Evolutionary conservation across 2,113 vertebrate genomes (phyloP).

Genomic region (Oncorhynchus clarkii): DNA sequence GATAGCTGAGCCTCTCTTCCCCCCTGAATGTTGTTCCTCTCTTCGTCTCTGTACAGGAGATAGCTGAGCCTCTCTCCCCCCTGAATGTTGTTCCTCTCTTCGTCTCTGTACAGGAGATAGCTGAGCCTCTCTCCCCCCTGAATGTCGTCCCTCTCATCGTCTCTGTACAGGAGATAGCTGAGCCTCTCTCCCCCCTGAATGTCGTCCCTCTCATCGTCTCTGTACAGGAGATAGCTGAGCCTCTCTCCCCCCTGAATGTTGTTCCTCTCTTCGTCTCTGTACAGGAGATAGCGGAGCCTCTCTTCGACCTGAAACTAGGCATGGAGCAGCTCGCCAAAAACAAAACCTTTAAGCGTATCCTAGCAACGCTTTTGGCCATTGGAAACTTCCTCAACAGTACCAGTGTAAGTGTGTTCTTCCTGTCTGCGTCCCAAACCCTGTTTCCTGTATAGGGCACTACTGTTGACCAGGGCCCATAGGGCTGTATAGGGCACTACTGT

Average conservation of each 20-base stretch:
- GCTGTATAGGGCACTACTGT: too few species aligned
- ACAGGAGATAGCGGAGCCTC: conserved; percentile 81
- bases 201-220: too few species aligned
- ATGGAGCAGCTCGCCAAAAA: conserved; percentile 93
- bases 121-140: conserved; percentile 91
- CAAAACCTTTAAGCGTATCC: conserved; percentile 88
- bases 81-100: conserved; percentile 67
- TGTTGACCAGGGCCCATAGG: too few species aligned
- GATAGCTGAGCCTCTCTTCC: too few species aligned
- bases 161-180: too few species aligned
- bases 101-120: conserved; percentile 59
- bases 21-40: too few species aligned
- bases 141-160: conserved; percentile 52
- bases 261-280: not conserved
- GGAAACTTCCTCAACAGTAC: conserved; percentile 95
- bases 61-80: conserved; percentile 83
- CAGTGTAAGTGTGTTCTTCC: conserved; percentile 72
- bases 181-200: not conserved
- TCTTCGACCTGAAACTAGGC: conserved; percentile 92
- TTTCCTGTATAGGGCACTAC: too few species aligned
- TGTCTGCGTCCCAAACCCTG: not conserved
- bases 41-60: too few species aligned
- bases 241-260: conserved; percentile 50
- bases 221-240: conserved; percentile 78
- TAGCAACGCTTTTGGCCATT: conserved; percentile 88